A percentile compares a stretch with the other conserved stretches of the same genome.
Evolutionary conservation across 1,140 invertebrate genomes (phyloP).

Genomic region (Heliconius hermathena): DNA sequence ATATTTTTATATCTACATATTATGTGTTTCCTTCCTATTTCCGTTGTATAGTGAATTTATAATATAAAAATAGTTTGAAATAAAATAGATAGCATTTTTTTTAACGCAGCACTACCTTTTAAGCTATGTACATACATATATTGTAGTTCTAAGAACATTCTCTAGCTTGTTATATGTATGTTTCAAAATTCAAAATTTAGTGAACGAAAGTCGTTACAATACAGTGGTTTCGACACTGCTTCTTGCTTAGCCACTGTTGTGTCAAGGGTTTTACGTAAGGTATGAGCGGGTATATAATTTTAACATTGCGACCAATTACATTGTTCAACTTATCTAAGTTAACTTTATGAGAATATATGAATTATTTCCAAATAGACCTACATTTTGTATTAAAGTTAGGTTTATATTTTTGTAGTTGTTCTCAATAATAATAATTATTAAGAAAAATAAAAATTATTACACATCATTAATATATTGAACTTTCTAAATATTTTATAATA

Average conservation of each 20-base stretch:
- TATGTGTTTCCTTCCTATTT: slow-evolving; percentile 34
- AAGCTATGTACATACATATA: not conserved
- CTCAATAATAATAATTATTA: no score
- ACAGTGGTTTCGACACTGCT: slow-evolving; percentile 58
- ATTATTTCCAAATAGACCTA: not conserved
- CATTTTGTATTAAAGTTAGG: not conserved
- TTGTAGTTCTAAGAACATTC: not conserved
- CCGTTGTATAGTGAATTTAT: not conserved
- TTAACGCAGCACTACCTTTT: not conserved
- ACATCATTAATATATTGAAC: not conserved
- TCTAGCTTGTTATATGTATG: not conserved
- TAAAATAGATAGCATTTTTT: not conserved
- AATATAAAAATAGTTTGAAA: not conserved
- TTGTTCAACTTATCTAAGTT: slow-evolving; percentile 1
- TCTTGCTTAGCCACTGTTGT: slow-evolving; percentile 59
- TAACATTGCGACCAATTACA: slow-evolving; percentile 28
- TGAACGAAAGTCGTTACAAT: slow-evolving; percentile 43
- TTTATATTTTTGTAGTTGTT: not conserved
- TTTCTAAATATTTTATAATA: not conserved
- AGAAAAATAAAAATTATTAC: no score
- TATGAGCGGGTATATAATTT: slow-evolving; percentile 45
- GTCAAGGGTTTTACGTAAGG: slow-evolving; percentile 73
- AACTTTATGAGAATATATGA: slow-evolving; percentile 3
- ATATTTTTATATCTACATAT: slow-evolving; percentile 11
- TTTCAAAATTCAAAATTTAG: slow-evolving; percentile 1